These are phyloP conservation scores for Ptilonorhynchus violaceus DNA, from an alignment of 2,113 vertebrate genomes.

Conservation along the genomic window DNA sequence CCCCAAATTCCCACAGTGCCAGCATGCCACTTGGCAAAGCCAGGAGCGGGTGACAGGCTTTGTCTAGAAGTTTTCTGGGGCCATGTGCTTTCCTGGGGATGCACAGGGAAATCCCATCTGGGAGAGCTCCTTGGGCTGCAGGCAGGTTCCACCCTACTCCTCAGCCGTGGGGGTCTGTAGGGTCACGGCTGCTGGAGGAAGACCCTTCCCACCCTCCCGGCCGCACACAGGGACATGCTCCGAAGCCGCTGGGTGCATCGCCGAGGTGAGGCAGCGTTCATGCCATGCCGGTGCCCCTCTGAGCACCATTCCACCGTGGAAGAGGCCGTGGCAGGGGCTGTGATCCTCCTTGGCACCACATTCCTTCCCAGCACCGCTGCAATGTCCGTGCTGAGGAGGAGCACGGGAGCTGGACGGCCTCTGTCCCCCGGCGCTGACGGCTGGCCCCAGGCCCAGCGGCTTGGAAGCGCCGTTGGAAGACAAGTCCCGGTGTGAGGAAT, in stretches of 20 bases:
- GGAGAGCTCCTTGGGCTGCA: neutral
- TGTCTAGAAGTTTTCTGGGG: neutral
- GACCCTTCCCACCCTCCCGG: neutral
- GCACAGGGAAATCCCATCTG: neutral
- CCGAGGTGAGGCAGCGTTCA: neutral
- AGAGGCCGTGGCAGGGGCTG: neutral
- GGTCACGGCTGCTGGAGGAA: neutral
- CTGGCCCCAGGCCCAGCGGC: neutral
- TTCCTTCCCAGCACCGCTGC: neutral
- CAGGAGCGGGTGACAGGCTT: accelerated
- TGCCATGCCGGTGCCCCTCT: accelerated
- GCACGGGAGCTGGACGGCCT: neutral
- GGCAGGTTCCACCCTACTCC: neutral
- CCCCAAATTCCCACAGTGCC: neutral
- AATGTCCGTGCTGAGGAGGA: neutral
- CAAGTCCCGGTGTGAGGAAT: neutral
- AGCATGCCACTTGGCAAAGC: neutral
- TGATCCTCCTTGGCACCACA: neutral
- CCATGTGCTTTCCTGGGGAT: neutral
- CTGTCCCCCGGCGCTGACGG: neutral
- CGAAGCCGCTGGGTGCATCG: accelerated
- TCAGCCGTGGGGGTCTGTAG: neutral
- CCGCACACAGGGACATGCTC: accelerated
- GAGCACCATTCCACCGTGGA: accelerated
- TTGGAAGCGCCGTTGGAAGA: neutral